Conservation (phyloP, 2,113 vertebrate genomes). For the Excalfactoria chinensis region DNA sequence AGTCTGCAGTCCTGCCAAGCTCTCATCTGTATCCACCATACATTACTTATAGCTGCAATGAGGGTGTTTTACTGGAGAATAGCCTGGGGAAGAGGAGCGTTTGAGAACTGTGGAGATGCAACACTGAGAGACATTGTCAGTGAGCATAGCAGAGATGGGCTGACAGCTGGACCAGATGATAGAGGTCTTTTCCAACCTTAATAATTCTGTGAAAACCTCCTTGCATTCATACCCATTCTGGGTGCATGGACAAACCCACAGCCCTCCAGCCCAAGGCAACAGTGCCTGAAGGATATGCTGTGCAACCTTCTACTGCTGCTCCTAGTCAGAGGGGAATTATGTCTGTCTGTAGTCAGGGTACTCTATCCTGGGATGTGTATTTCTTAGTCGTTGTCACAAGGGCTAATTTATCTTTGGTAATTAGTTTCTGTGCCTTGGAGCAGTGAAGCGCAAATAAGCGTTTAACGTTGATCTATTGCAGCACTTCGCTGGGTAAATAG, state of each 20-base stretch:
- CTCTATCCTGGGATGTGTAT: conserved; percentile 35
- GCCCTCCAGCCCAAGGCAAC: fast-evolving
- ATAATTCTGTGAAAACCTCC: background rate
- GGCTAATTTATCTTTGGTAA: conserved; percentile 69
- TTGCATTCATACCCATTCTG: background rate
- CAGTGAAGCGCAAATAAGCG: conserved; percentile 54
- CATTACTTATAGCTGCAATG: background rate
- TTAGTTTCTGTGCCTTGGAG: conserved; percentile 66
- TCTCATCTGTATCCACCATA: fast-evolving
- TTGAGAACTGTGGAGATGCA: no score
- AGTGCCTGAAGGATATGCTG: background rate
- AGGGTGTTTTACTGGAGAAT: background rate
- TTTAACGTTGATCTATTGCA: conserved; percentile 64
- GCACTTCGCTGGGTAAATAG: conserved; percentile 56
- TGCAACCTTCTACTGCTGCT: background rate
- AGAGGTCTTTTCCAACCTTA: no score
- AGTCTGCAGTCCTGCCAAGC: fast-evolving
- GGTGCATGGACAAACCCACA: background rate
- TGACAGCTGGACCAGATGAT: no score
- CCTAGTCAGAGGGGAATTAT: background rate
- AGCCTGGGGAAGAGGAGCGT: background rate
- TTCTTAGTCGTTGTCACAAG: conserved; percentile 50
- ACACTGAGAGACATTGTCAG: no score
- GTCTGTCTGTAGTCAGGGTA: conserved; percentile 43
- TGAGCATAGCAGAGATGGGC: no score